phyloP scores from a whole-genome alignment of 2,113 vertebrate species.

The Sander vitreus region DNA sequence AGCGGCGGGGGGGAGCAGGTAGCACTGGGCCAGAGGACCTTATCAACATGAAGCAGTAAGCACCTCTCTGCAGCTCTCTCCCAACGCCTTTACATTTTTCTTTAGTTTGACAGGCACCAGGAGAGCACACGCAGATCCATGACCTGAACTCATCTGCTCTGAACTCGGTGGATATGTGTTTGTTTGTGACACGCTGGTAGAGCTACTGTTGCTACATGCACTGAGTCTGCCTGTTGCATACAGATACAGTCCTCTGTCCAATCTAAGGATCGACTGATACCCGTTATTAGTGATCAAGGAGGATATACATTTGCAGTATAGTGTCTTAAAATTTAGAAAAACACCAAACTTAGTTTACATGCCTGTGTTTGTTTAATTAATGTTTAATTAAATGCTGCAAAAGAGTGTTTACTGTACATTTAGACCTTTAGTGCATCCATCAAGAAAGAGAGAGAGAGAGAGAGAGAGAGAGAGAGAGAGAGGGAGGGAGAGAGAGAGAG shows the following conservation, averaged over 20 bases:
- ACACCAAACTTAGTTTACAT: no score
- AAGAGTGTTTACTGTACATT: no score
- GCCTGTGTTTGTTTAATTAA: no score
- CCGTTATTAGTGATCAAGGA: no score
- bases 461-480: no score
- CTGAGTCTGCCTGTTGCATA: conserved; percentile 61
- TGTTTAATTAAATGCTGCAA: no score
- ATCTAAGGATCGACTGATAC: no score
- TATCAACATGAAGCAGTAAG: conserved; percentile 70
- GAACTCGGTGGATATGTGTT: conserved; percentile 34
- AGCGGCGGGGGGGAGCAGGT: conserved; percentile 23
- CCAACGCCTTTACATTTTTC: conserved; percentile 57
- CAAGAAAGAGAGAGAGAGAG: no score
- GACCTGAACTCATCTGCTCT: conserved; percentile 48
- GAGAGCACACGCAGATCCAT: conserved; percentile 34
- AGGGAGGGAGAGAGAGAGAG: no score
- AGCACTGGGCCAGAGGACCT: conserved; percentile 36
- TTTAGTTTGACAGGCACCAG: conserved; percentile 53
- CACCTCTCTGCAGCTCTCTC: conserved; percentile 41
- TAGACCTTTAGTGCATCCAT: no score
- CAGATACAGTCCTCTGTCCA: conserved; percentile 28
- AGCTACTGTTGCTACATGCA: conserved; percentile 47
- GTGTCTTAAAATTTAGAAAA: no score
- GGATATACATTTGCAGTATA: no score
- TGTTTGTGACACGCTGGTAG: conserved; percentile 46